phyloP scores from a whole-genome alignment of 2,888 invertebrate species.

The Perizoma flavofasciatum region DNA sequence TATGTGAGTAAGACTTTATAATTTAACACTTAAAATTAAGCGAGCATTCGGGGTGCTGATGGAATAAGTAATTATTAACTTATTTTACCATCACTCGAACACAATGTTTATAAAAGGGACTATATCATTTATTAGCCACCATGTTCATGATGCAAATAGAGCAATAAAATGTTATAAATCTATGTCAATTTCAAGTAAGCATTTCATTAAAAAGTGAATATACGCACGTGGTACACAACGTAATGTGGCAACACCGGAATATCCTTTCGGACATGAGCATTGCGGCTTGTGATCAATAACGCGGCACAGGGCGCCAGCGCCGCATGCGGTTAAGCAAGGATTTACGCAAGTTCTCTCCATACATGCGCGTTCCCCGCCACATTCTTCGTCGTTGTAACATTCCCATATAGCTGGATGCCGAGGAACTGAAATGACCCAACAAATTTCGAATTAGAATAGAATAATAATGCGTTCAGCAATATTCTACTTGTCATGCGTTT shows the following conservation, averaged over 20 bases:
- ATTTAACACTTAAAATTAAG: no score
- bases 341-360: conserved; percentile 90
- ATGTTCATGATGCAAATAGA: no score
- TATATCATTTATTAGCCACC: no score
- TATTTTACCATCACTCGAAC: no score
- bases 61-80: no score
- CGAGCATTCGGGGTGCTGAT: no score
- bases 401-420: conserved; percentile 80
- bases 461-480: no score
- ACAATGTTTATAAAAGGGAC: no score
- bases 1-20: no score
- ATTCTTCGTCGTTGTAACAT: conserved; percentile 91
- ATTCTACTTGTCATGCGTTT: no score
- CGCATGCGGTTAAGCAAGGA: conserved; percentile 91
- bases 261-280: conserved; percentile 92
- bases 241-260: conserved; percentile 88
- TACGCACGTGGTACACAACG: conserved; percentile 92
- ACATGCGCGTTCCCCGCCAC: conserved; percentile 89
- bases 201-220: conserved; percentile 1
- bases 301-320: conserved; percentile 91
- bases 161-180: no score
- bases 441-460: neutral
- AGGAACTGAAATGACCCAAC: conserved; percentile 58
- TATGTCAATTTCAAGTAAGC: neutral
- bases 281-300: conserved; percentile 89